Evolutionary conservation across 1,140 invertebrate species (phyloP).

Genomic region (Neomicropteryx cornuta): DNA sequence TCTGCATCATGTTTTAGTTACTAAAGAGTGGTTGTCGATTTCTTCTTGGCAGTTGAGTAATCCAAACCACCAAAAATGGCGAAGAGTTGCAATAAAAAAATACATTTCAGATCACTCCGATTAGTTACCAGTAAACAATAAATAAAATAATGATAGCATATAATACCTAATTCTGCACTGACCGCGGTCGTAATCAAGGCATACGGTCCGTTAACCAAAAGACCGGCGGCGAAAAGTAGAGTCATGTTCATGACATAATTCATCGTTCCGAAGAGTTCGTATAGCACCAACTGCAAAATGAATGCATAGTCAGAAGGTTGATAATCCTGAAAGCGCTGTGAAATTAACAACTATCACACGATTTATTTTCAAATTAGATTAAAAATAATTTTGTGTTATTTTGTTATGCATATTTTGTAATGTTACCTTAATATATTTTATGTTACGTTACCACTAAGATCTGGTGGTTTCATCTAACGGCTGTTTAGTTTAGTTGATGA

Average conservation of each 20-base stretch:
- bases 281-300: slow-evolving; percentile 65
- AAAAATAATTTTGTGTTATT: slow-evolving; percentile 4
- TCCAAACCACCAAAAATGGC: no score
- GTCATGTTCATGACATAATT: slow-evolving; percentile 51
- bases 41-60: no score
- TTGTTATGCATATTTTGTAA: not conserved
- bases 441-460: not conserved
- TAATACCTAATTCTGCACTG: slow-evolving; percentile 79
- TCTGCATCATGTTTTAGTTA: no score
- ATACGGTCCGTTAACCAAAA: slow-evolving; percentile 91
- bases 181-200: slow-evolving; percentile 93
- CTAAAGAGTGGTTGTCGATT: no score
- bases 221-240: slow-evolving; percentile 65
- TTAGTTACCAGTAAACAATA: no score
- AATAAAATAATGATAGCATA: no score
- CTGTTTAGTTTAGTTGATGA: no score
- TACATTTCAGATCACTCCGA: no score
- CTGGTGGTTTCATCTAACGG: no score
- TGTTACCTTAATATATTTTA: not conserved
- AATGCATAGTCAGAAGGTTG: slow-evolving; percentile 12
- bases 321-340: no score
- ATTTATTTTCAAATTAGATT: not conserved
- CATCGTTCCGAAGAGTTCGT: slow-evolving; percentile 56
- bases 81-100: no score
- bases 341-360: slow-evolving; percentile 1